These are phyloP conservation scores for Pandemis cinnamomeana DNA, from an alignment of 2,888 invertebrate species.

Conservation along the genomic window DNA sequence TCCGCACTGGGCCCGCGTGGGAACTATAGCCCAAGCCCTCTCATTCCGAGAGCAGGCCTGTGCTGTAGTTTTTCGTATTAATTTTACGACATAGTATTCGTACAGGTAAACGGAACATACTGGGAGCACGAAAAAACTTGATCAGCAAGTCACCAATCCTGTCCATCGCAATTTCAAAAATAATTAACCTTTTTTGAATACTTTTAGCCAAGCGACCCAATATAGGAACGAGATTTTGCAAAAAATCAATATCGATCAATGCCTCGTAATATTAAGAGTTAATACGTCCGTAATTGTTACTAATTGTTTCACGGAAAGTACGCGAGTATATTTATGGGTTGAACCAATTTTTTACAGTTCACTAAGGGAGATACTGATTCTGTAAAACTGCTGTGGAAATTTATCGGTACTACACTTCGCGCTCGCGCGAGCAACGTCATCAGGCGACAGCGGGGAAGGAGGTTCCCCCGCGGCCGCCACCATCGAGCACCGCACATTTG, in stretches of 20 bases:
- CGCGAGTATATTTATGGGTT: conserved; percentile 62
- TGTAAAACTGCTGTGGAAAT: conserved; percentile 15
- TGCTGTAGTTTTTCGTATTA: too few relatives aligned
- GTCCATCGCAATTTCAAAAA: neutral
- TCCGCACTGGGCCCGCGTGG: too few relatives aligned
- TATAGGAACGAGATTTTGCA: conserved; percentile 1
- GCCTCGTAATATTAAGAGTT: conserved; percentile 39
- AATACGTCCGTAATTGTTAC: conserved; percentile 33
- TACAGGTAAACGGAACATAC: neutral
- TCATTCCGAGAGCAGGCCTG: too few relatives aligned
- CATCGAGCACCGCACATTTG: too few relatives aligned
- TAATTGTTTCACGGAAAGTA: conserved; percentile 65
- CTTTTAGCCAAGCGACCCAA: neutral
- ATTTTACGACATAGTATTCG: too few relatives aligned
- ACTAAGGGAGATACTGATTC: conserved; percentile 29
- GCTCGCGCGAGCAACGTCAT: too few relatives aligned
- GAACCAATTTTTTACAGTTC: conserved; percentile 56
- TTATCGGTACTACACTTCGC: neutral
- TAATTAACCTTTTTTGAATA: conserved; percentile 26
- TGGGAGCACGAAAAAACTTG: neutral
- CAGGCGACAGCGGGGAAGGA: too few relatives aligned
- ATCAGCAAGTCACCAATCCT: neutral
- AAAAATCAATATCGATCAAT: conserved; percentile 42
- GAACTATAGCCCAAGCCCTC: too few relatives aligned
- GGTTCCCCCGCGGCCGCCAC: too few relatives aligned